Evolutionary conservation across 2,113 vertebrate genomes (phyloP).

Genomic region (Sapayoa aenigma): DNA sequence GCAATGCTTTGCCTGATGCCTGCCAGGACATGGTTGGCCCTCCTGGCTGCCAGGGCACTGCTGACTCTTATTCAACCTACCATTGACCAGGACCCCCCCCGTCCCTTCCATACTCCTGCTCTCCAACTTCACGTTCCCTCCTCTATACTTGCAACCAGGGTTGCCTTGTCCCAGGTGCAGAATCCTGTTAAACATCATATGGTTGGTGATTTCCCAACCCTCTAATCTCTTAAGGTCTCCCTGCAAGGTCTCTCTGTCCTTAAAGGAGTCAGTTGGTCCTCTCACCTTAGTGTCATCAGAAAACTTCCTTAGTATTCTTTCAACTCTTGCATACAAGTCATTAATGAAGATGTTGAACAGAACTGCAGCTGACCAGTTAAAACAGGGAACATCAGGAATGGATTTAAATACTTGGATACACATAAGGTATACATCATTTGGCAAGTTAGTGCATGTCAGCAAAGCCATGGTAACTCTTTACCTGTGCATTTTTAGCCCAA

Average conservation of each 20-base stretch:
- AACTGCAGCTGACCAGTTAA: not conserved
- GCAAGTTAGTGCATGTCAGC: not conserved
- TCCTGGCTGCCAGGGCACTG: not conserved
- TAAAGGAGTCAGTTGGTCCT: not conserved
- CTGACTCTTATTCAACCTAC: accelerated
- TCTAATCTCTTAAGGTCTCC: not conserved
- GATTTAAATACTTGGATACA: not conserved
- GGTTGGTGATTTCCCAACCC: not conserved
- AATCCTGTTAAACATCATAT: not conserved
- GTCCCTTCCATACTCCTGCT: not conserved
- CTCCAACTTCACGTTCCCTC: not conserved
- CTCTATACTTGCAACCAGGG: not conserved
- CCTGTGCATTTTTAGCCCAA: not conserved
- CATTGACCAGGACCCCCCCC: accelerated
- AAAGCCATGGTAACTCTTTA: not conserved
- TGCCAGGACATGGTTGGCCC: accelerated
- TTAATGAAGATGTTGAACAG: not conserved
- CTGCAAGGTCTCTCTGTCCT: not conserved
- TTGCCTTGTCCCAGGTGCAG: not conserved
- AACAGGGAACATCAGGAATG: not conserved
- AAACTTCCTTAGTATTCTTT: not conserved
- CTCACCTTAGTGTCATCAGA: too few relatives aligned
- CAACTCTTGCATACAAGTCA: not conserved
- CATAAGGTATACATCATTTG: not conserved
- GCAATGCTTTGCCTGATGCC: not conserved